Evolutionary conservation across 2,113 vertebrate species (phyloP), one percentile per base, ranked within the genome.

Genomic region (Triplophysa tibetana): DNA sequence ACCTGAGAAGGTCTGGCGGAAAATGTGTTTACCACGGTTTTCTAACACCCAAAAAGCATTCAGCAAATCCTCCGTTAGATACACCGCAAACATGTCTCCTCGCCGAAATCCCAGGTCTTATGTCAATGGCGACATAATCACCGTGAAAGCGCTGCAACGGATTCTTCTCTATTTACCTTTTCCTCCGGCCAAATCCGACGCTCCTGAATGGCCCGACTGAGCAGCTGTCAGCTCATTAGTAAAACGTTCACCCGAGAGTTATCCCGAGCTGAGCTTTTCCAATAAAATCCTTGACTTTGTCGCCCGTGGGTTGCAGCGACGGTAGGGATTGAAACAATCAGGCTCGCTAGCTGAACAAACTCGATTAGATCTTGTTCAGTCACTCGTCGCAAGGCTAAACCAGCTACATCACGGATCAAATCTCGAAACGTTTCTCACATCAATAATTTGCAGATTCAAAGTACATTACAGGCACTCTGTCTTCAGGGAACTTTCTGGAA

Each of bases 11-110:
- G 19, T 74, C 29, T 61, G 8, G n/a, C 70, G 43, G 54, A 54
- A 74, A 74, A 74, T 74, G n/a, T 19, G 54, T 74, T 74, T 74
- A 74, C 70, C 70, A 72, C 38, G 61, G 7, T 74, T 58, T n/a
- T 24, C 16, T 63, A 75, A 74, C 41, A 43, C 38, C 56, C 62
- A 12, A 52, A 41, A 56, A 19, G 11, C 70, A 75, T 11, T 17
- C 38, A 50, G 41, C 54, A 23, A 73, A 65, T 72, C 19, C 58
- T 64, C 3, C 1, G 41, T 29, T 75, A 29, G 16, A 65, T 66
- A 75, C 70, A 63, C 62, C 19, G 45, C 23, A 26, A 52, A 58
- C 72, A 60, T 33, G 9, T 75, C 9, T 41, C 50, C 43, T 63
- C 11, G 14, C n/a, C 24, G 73, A 72, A 56, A 56, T 64, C 64